Evolutionary conservation across 2,888 invertebrate genomes (phyloP).

Genomic region (Tipula lateralis): DNA sequence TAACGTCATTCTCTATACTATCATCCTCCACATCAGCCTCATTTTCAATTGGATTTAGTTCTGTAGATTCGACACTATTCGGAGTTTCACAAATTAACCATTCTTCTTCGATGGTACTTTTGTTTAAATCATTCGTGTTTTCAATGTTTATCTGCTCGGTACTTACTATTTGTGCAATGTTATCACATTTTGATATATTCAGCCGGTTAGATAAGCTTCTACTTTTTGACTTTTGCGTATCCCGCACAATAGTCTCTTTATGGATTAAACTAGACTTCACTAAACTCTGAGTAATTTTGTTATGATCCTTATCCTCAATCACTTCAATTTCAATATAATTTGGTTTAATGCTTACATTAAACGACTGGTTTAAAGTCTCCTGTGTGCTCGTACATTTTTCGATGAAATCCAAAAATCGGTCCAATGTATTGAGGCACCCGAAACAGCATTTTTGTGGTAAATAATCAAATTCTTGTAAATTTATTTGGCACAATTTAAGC

Average conservation of each 20-base stretch:
- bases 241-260: neutral
- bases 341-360: neutral
- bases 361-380: slow-evolving; percentile 37
- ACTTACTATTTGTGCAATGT: no score
- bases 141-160: no score
- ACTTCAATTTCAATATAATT: neutral
- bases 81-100: neutral
- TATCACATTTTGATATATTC: neutral
- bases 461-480: slow-evolving; percentile 35
- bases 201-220: neutral
- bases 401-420: slow-evolving; percentile 38
- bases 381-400: slow-evolving; percentile 40
- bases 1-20: neutral
- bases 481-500: slow-evolving; percentile 38
- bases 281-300: no score
- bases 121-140: neutral
- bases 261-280: neutral
- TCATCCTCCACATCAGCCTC: neutral
- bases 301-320: no score
- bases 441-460: slow-evolving; percentile 40
- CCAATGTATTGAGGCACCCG: slow-evolving; percentile 38
- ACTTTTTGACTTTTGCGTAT: neutral
- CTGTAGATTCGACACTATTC: neutral
- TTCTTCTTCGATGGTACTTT: neutral
- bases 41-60: neutral